Base-by-base conservation (phyloP, 2,888 invertebrate species). In the Drosophila mettleri region DNA sequence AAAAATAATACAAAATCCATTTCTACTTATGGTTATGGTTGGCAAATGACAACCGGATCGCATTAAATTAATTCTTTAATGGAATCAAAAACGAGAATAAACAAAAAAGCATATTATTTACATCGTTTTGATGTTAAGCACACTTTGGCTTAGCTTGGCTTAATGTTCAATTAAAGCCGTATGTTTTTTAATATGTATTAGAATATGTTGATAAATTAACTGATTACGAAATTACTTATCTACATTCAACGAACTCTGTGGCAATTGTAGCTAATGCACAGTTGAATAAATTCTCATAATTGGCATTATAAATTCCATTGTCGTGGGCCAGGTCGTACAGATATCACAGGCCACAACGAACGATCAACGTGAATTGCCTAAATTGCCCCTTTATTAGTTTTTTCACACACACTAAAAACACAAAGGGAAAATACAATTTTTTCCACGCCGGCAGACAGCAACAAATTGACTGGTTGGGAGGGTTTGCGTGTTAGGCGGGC, bases 331-430 rank as follows among this genome's bases (percentile, higher is more conserved):
- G 33, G 36, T 36, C 16, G 45, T 36, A 54, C 48, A 61, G 58
- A 63, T 66, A 68, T 68, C 58, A 64, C 38, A 22, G 55, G 34
- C 36, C 60, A 58, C 38, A 49, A 49, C 59, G 34, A 74, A 59
- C 81, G 67, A 86, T 80, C 78, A 85, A 72, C 58, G 68, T 49
- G 80, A 74, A 86, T 86, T 84, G 87, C 79, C 87, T 68, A 88
- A 86, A 88, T 86, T 86, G 87, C 77, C 74, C 69, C 81, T 88
- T 86, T 88, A 86, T 86, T 88, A 86, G 85, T 86, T 86, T 86
- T 88, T 86, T 88, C 86, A 87, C 86, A 86, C 86, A 88, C 89
- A 79, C 81, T 86, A 75, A 86, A 86, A 55, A 46, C n/a, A n/a
- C 38, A 60, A 62, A 57, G 39, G 43, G 18, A 46, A 34, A 22